Percentiles rank a stretch among this genome's conserved stretches.
Evolutionary conservation across 2,888 invertebrate genomes (phyloP).

Genomic region (Tribolium freemani): DNA sequence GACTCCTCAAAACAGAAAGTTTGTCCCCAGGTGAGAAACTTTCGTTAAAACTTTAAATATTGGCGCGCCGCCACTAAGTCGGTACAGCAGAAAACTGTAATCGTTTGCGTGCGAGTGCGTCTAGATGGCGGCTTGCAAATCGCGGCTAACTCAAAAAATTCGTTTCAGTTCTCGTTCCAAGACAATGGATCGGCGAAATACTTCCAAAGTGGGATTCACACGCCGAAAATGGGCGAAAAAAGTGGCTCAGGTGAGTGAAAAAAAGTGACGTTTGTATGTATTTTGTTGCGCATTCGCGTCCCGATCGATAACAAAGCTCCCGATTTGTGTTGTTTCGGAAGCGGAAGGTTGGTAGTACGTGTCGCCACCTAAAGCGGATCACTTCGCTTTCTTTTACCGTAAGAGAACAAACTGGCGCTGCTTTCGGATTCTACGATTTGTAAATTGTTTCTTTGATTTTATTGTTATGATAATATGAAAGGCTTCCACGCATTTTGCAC

Average conservation of each 20-base stretch:
- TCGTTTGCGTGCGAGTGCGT: background rate
- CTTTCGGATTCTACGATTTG: background rate
- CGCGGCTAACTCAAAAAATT: background rate
- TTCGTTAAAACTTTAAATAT: no score
- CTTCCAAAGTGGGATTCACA: conserved; percentile 79
- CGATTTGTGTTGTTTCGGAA: conserved; percentile 10
- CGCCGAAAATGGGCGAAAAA: conserved; percentile 85
- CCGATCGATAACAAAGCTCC: conserved; percentile 16
- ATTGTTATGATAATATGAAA: conserved; percentile 9
- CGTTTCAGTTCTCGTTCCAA: conserved; percentile 74
- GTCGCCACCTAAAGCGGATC: conserved; percentile 12
- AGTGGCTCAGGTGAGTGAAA: conserved; percentile 81
- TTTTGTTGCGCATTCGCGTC: background rate
- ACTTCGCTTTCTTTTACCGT: background rate
- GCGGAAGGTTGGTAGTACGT: conserved; percentile 20
- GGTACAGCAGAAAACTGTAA: background rate
- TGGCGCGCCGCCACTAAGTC: background rate
- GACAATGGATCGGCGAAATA: conserved; percentile 80
- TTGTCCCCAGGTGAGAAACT: conserved; percentile 60
- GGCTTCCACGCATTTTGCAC: conserved; percentile 35
- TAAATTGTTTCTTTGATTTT: background rate
- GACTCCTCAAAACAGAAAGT: conserved; percentile 70
- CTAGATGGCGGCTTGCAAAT: conserved; percentile 1
- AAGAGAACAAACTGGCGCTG: background rate
- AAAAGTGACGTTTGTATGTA: background rate